phyloP scores from a whole-genome alignment of 2,113 vertebrate species.

The Trochalopteron elliotii region DNA sequence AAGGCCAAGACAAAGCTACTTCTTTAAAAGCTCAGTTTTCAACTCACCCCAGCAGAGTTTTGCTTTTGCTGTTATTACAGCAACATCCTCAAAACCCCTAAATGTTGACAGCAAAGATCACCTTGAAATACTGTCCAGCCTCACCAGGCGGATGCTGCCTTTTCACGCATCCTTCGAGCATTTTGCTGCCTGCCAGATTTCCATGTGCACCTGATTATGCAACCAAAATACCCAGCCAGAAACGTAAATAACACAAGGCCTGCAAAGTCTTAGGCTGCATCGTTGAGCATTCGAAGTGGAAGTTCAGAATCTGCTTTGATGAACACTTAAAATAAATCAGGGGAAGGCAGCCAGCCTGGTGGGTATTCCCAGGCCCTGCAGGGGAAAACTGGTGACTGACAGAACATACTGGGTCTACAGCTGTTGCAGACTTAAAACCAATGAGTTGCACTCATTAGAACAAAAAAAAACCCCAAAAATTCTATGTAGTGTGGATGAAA shows the following conservation, averaged over 20 bases:
- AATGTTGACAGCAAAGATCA: not conserved
- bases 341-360: not conserved
- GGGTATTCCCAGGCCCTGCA: not conserved
- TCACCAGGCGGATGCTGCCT: not conserved
- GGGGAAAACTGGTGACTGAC: not conserved
- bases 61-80: slow-evolving; percentile 23
- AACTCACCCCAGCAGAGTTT: not conserved
- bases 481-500: not conserved
- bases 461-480: not conserved
- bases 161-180: not conserved
- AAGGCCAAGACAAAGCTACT: not conserved
- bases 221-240: slow-evolving; percentile 52
- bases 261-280: slow-evolving; percentile 28
- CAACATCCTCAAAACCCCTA: not conserved
- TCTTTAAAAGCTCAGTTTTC: not conserved
- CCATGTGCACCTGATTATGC: slow-evolving; percentile 70
- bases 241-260: slow-evolving; percentile 13
- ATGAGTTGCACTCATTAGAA: not conserved
- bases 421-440: not conserved
- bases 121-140: not conserved
- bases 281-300: not conserved
- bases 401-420: not conserved
- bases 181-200: slow-evolving; percentile 28
- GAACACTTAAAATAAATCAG: not conserved
- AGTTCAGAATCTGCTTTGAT: not conserved